phyloP scores from a whole-genome alignment of 2,888 invertebrate genomes.

The Dicycla oo region DNA sequence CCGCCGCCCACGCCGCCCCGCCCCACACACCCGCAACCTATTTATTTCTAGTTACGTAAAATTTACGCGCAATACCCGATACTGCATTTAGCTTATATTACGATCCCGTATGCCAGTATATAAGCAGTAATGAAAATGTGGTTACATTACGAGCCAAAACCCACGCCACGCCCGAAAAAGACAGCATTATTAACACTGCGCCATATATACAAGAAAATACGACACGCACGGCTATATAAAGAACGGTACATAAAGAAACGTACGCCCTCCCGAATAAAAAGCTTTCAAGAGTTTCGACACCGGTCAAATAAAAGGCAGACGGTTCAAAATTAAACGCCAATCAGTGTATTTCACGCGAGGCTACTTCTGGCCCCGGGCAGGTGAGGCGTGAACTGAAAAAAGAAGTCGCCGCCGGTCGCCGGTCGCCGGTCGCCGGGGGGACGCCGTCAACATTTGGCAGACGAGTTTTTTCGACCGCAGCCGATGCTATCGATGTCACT shows the following conservation, averaged over 20 bases:
- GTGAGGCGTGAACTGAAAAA: slow-evolving; percentile 87
- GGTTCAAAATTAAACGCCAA: slow-evolving; percentile 82
- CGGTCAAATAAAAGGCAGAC: slow-evolving; percentile 75
- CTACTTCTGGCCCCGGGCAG: slow-evolving; percentile 81
- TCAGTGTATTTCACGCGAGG: slow-evolving; percentile 82
- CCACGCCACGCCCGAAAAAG: slow-evolving; percentile 31
- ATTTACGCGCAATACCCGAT: slow-evolving; percentile 90
- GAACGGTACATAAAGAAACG: slow-evolving; percentile 65
- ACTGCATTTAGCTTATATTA: slow-evolving; percentile 88
- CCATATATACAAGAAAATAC: slow-evolving; percentile 50
- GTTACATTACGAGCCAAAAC: slow-evolving; percentile 52
- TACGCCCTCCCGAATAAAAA: slow-evolving; percentile 68
- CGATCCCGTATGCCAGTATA: slow-evolving; percentile 70
- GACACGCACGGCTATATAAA: slow-evolving; percentile 52
- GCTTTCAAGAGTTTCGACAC: slow-evolving; percentile 67
- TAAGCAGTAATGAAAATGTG: slow-evolving; percentile 68
- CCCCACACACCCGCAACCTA: slow-evolving; percentile 90
- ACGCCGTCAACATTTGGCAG: slow-evolving; percentile 83
- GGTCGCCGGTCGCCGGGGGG: slow-evolving; percentile 75
- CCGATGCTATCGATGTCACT: slow-evolving; percentile 89
- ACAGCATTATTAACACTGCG: slow-evolving; percentile 22
- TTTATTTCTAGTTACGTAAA: slow-evolving; percentile 91
- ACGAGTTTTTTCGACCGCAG: slow-evolving; percentile 87
- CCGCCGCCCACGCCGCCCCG: slow-evolving; percentile 87
- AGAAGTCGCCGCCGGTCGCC: slow-evolving; percentile 76